Conservation (phyloP, 2,797 vertebrate genomes). For the Acrossocheilus wenchowensis region DNA sequence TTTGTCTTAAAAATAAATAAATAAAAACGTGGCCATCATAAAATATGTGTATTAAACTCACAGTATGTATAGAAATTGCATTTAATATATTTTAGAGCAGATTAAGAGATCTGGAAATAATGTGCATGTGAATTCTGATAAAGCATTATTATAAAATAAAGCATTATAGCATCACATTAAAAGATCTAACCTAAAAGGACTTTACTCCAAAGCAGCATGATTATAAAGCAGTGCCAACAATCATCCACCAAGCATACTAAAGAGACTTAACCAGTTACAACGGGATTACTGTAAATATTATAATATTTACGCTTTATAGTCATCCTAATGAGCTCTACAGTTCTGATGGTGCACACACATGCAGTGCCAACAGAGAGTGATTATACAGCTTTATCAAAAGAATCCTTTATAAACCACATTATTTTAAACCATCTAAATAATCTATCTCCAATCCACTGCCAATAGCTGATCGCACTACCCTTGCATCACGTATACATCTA, state of each 20-base stretch:
- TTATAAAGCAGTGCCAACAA: slow-evolving; percentile 74
- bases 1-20: background rate
- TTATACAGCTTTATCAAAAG: slow-evolving; percentile 78
- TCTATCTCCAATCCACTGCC: slow-evolving; percentile 77
- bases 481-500: slow-evolving; percentile 17
- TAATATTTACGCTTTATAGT: slow-evolving; percentile 55
- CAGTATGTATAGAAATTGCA: background rate
- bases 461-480: slow-evolving; percentile 66
- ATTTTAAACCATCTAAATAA: slow-evolving; percentile 84
- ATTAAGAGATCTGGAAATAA: background rate
- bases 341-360: slow-evolving; percentile 61
- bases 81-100: background rate
- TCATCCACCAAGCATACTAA: slow-evolving; percentile 70
- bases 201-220: slow-evolving; percentile 1
- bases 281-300: slow-evolving; percentile 72
- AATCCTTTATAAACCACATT: slow-evolving; percentile 78
- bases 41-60: background rate
- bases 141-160: background rate
- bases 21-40: background rate
- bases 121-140: background rate
- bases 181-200: slow-evolving; percentile 5
- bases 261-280: slow-evolving; percentile 56
- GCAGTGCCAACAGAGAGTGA: slow-evolving; percentile 70
- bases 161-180: slow-evolving; percentile 16
- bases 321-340: slow-evolving; percentile 65